phyloP scores from a whole-genome alignment of 1,140 invertebrate genomes.

The Ceratina australensis region DNA sequence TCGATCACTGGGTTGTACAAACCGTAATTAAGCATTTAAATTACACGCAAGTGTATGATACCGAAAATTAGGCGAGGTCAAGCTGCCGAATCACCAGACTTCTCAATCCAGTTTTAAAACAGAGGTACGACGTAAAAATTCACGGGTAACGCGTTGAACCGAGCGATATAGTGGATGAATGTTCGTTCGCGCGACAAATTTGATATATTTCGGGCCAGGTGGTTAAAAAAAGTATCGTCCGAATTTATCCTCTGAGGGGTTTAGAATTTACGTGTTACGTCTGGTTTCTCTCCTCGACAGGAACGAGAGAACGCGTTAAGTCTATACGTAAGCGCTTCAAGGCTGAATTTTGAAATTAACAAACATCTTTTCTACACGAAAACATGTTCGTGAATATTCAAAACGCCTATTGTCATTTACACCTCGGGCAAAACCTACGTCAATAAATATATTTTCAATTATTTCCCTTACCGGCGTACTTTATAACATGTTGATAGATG shows the following conservation, averaged over 20 bases:
- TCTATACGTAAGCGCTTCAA: constrained; percentile 6
- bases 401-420: constrained; percentile 23
- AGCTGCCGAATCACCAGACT: too few species aligned
- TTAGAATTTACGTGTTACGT: too few species aligned
- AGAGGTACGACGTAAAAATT: too few species aligned
- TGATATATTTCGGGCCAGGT: too few species aligned
- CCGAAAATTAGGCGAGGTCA: too few species aligned
- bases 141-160: background rate
- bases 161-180: background rate
- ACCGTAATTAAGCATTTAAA: background rate
- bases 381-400: constrained; percentile 13
- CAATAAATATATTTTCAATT: constrained; percentile 36
- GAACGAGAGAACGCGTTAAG: constrained; percentile 9
- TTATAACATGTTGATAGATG: constrained; percentile 33
- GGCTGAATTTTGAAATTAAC: constrained; percentile 13
- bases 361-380: background rate
- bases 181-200: background rate
- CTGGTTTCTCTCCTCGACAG: too few species aligned
- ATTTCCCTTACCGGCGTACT: constrained; percentile 23
- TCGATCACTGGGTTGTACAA: background rate
- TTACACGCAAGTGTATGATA: background rate
- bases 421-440: constrained; percentile 21
- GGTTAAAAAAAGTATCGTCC: too few species aligned
- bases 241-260: too few species aligned
- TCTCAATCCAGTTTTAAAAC: too few species aligned